phyloP scores from a whole-genome alignment of 2,797 vertebrate species.

The Gastrophryne carolinensis region DNA sequence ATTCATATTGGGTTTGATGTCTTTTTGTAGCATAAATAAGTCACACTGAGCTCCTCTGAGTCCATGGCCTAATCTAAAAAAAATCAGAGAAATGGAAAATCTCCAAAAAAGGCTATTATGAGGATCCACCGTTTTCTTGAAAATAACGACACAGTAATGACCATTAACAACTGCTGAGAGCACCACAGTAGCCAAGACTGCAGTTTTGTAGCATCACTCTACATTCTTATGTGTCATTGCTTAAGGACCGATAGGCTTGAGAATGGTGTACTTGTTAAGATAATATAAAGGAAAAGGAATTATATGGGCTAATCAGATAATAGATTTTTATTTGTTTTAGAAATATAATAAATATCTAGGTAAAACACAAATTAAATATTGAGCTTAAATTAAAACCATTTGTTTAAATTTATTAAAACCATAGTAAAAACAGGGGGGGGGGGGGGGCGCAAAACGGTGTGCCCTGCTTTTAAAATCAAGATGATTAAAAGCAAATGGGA shows the following conservation, averaged over 20 bases:
- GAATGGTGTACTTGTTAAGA: no score
- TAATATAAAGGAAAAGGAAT: not conserved
- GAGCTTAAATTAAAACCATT: no score
- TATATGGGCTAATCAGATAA: no score
- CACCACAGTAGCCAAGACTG: not conserved
- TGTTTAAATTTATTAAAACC: no score
- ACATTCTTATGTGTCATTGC: not conserved
- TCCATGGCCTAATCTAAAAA: conserved; percentile 6
- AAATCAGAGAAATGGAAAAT: not conserved
- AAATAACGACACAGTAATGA: not conserved
- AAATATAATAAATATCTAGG: no score
- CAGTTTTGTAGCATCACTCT: not conserved
- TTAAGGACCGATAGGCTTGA: not conserved
- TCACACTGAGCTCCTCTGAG: conserved; percentile 13
- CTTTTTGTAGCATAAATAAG: conserved; percentile 20
- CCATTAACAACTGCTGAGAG: not conserved
- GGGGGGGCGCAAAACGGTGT: no score
- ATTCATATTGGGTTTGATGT: conserved; percentile 30
- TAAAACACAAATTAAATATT: no score
- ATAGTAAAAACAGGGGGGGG: no score
- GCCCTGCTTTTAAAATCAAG: no score
- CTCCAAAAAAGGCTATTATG: not conserved
- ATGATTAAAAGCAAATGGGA: no score
- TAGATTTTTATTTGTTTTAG: no score
- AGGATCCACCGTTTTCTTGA: not conserved